These are phyloP conservation scores for Drosophila emarginata DNA, from an alignment of 2,888 invertebrate species.

Conservation along the genomic window DNA sequence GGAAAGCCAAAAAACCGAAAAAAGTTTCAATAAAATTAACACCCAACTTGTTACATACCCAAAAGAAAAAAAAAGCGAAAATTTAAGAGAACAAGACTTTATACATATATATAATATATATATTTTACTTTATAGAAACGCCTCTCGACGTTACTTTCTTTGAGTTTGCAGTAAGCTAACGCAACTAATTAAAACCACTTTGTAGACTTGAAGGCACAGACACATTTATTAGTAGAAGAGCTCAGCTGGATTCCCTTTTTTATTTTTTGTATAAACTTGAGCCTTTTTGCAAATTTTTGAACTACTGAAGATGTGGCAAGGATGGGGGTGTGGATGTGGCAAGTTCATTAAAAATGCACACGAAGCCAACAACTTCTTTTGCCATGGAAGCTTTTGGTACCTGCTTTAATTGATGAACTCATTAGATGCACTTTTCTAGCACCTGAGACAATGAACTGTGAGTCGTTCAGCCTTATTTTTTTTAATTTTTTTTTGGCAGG, in stretches of 20 bases:
- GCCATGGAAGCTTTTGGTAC: conserved; percentile 4
- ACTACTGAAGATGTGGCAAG: conserved; percentile 63
- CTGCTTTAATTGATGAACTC: conserved; percentile 64
- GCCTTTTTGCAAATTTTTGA: conserved; percentile 59
- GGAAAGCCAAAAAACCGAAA: conserved; percentile 22
- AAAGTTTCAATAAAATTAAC: conserved; percentile 49
- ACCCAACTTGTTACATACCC: conserved; percentile 46
- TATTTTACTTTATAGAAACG: neutral
- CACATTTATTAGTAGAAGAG: conserved; percentile 57
- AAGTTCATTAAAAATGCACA: conserved; percentile 70
- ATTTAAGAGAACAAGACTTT: conserved; percentile 15
- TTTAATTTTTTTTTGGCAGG: conserved; percentile 42
- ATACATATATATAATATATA: neutral
- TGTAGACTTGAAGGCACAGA: conserved; percentile 54
- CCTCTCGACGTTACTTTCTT: neutral
- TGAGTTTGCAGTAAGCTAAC: conserved; percentile 53
- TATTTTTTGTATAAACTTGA: conserved; percentile 46
- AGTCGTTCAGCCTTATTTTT: neutral
- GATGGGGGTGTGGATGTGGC: neutral
- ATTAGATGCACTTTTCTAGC: conserved; percentile 66
- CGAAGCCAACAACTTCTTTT: conserved; percentile 49
- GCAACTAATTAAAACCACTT: conserved; percentile 73
- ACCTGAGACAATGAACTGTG: conserved; percentile 47
- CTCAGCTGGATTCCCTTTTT: conserved; percentile 45
- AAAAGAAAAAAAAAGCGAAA: neutral